These are phyloP conservation scores for Exephanes ischioxanthus DNA, from an alignment of 2,888 invertebrate genomes.

Conservation along the genomic window DNA sequence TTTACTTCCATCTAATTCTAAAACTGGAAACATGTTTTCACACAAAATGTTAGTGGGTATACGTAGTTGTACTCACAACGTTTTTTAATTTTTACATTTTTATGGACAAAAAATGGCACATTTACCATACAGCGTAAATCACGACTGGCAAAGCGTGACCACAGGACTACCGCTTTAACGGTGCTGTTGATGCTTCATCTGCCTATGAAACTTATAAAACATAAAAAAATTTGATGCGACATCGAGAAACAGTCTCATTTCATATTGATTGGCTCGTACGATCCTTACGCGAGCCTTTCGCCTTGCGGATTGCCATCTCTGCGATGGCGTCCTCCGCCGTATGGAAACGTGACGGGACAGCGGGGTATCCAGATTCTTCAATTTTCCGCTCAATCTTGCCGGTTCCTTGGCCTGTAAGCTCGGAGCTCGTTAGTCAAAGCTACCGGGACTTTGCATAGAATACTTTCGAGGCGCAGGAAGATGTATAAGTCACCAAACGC, in stretches of 20 bases:
- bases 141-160: conserved; percentile 19
- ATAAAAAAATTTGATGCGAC: conserved; percentile 27
- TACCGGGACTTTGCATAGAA: neutral
- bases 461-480: neutral
- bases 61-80: neutral
- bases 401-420: conserved; percentile 80
- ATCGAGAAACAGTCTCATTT: conserved; percentile 40
- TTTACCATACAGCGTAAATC: conserved; percentile 9
- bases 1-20: neutral
- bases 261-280: conserved; percentile 31
- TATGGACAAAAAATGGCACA: conserved; percentile 19
- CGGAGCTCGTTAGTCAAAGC: conserved; percentile 57
- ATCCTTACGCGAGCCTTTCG: conserved; percentile 84
- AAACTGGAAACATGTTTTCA: neutral
- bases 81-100: neutral
- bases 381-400: conserved; percentile 79
- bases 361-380: conserved; percentile 82
- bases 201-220: neutral
- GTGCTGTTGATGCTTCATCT: neutral
- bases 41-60: neutral
- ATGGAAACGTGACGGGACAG: conserved; percentile 83
- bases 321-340: conserved; percentile 83
- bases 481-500: conserved; percentile 14
- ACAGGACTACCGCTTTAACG: conserved; percentile 26
- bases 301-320: conserved; percentile 84